A percentile compares a stretch with the other conserved stretches of the same genome.
Conservation (phyloP, 64 coral and sea anemone genomes). For the Actinia tenebrosa region DNA sequence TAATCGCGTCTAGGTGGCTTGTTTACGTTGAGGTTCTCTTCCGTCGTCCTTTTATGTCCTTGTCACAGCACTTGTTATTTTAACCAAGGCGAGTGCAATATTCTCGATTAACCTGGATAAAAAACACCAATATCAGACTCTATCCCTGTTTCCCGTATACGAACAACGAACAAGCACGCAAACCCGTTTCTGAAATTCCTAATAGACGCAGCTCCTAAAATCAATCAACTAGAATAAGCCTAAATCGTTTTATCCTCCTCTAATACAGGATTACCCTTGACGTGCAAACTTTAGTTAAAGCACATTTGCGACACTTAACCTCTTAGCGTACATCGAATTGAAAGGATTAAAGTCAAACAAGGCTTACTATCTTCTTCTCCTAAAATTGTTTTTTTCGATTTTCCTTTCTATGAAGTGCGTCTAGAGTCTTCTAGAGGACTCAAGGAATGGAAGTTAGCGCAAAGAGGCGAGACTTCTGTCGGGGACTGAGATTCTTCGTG, state of each 20-base stretch:
- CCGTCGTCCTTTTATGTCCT: not conserved
- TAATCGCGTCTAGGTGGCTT: not conserved
- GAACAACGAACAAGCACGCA: not conserved
- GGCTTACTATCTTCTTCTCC: not conserved
- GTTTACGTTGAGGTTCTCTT: not conserved
- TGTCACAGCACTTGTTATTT: not conserved
- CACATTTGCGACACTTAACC: conserved; percentile 4
- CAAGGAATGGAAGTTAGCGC: too few species aligned
- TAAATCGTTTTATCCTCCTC: not conserved
- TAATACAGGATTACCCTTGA: conserved; percentile 15
- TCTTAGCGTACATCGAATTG: not conserved
- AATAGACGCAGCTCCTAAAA: not conserved
- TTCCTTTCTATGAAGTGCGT: too few species aligned
- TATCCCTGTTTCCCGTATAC: not conserved
- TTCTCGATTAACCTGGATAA: not conserved
- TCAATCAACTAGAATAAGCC: not conserved
- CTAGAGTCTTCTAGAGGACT: too few species aligned
- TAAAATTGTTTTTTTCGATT: not conserved
- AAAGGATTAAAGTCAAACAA: not conserved
- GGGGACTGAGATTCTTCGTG: not conserved
- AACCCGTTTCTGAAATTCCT: not conserved
- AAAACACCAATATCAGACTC: not conserved
- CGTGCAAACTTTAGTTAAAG: conserved; percentile 3
- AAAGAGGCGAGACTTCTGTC: too few species aligned
- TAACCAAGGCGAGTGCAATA: not conserved